These are phyloP conservation scores for Parnassius mnemosyne DNA, from an alignment of 2,888 invertebrate genomes.

Conservation along the genomic window DNA sequence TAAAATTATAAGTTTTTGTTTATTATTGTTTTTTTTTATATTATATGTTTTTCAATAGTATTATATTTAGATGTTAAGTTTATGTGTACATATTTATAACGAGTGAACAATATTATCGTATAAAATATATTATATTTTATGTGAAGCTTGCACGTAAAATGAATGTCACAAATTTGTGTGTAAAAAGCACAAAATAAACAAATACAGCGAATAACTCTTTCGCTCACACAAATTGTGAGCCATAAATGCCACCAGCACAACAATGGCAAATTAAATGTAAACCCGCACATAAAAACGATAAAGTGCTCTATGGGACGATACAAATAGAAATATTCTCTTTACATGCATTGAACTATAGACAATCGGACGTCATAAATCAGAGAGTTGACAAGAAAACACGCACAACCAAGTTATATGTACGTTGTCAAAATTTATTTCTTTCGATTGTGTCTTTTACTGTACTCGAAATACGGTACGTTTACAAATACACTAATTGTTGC, in stretches of 20 bases:
- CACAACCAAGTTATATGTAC: constrained; percentile 40
- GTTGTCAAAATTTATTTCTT: constrained; percentile 15
- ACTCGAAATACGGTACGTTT: constrained; percentile 30
- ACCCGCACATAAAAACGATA: constrained; percentile 64
- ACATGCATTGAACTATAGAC: constrained; percentile 74
- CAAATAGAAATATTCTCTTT: constrained; percentile 75
- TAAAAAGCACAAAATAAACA: constrained; percentile 36
- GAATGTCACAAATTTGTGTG: constrained; percentile 5
- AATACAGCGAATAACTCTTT: constrained; percentile 47
- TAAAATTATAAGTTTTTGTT: no score
- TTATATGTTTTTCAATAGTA: no score
- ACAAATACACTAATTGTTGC: constrained; percentile 11
- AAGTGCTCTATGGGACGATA: constrained; percentile 54
- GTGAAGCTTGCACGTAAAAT: background rate
- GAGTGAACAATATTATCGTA: no score
- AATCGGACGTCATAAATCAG: constrained; percentile 75
- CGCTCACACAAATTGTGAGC: constrained; percentile 57
- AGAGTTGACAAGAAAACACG: constrained; percentile 74
- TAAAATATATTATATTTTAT: background rate
- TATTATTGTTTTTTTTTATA: no score
- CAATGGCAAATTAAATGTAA: constrained; percentile 75
- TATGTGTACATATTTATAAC: no score
- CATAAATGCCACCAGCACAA: constrained; percentile 63
- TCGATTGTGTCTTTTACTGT: constrained; percentile 36
- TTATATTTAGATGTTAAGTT: no score